Conservation (phyloP, 1,140 invertebrate species). For the Chironomus tepperi region DNA sequence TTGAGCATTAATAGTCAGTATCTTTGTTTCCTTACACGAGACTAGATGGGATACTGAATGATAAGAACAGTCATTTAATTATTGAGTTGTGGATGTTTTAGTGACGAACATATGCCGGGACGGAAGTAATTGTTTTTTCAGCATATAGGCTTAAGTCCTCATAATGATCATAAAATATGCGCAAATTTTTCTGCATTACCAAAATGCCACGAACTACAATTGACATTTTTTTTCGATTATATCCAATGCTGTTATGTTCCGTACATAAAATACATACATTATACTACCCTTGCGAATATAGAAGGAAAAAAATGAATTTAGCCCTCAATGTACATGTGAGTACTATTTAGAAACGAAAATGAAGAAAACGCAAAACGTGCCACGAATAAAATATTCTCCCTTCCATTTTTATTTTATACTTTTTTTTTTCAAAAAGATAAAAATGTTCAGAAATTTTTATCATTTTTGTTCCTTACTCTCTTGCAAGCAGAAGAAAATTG, state of each 20-base stretch:
- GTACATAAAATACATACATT: not conserved
- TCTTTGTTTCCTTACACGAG: too few relatives aligned
- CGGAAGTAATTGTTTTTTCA: too few relatives aligned
- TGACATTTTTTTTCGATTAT: slow-evolving; percentile 9
- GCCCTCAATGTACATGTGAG: not conserved
- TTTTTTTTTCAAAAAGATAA: slow-evolving; percentile 17
- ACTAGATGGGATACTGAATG: too few relatives aligned
- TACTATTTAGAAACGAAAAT: slow-evolving; percentile 21
- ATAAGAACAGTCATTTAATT: too few relatives aligned
- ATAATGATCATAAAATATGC: too few relatives aligned
- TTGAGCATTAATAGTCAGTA: too few relatives aligned
- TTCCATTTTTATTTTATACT: not conserved
- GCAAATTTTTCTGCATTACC: not conserved
- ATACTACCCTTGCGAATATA: slow-evolving; percentile 19
- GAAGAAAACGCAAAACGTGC: slow-evolving; percentile 23
- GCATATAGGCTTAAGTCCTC: too few relatives aligned
- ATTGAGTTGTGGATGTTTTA: too few relatives aligned
- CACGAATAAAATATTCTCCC: slow-evolving; percentile 16
- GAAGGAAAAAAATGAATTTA: not conserved
- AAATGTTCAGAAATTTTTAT: slow-evolving; percentile 2
- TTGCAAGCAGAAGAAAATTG: too few relatives aligned
- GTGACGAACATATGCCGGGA: too few relatives aligned
- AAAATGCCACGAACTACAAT: not conserved
- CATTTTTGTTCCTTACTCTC: not conserved
- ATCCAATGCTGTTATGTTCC: not conserved